Evolutionary conservation across 2,888 invertebrate genomes (phyloP).

Genomic region (Nomada goodeniana): DNA sequence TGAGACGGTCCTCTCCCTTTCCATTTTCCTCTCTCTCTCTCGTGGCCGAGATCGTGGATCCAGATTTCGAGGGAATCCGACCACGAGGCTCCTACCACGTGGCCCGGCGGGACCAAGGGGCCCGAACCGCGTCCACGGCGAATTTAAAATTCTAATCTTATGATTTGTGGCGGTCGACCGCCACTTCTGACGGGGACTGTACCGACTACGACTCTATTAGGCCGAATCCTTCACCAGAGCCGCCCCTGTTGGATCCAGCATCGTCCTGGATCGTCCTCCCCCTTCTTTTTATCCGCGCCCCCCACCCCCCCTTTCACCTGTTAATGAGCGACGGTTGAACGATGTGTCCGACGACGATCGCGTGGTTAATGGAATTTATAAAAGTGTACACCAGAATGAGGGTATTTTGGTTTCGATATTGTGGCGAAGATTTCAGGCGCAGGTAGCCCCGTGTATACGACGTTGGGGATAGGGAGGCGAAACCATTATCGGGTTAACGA

Average conservation of each 20-base stretch:
- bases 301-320: neutral
- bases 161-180: slow-evolving; percentile 80
- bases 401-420: no score
- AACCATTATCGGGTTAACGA: slow-evolving; percentile 33
- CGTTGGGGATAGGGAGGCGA: neutral
- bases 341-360: slow-evolving; percentile 11
- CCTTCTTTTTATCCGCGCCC: slow-evolving; percentile 36
- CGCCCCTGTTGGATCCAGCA: slow-evolving; percentile 68
- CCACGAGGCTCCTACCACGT: slow-evolving; percentile 74
- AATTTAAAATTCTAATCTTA: slow-evolving; percentile 84
- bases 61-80: slow-evolving; percentile 81
- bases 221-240: slow-evolving; percentile 76
- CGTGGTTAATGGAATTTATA: slow-evolving; percentile 6
- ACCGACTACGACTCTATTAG: slow-evolving; percentile 83
- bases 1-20: slow-evolving; percentile 51
- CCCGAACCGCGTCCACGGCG: slow-evolving; percentile 46
- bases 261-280: slow-evolving; percentile 1
- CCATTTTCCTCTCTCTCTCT: neutral
- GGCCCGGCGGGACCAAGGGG: slow-evolving; percentile 39
- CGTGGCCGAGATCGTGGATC: slow-evolving; percentile 76
- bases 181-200: slow-evolving; percentile 79
- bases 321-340: slow-evolving; percentile 16
- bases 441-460: neutral
- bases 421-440: neutral
- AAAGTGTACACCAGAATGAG: neutral